phyloP scores from a whole-genome alignment of 1,140 invertebrate genomes.

The Pomacea maculata region DNA sequence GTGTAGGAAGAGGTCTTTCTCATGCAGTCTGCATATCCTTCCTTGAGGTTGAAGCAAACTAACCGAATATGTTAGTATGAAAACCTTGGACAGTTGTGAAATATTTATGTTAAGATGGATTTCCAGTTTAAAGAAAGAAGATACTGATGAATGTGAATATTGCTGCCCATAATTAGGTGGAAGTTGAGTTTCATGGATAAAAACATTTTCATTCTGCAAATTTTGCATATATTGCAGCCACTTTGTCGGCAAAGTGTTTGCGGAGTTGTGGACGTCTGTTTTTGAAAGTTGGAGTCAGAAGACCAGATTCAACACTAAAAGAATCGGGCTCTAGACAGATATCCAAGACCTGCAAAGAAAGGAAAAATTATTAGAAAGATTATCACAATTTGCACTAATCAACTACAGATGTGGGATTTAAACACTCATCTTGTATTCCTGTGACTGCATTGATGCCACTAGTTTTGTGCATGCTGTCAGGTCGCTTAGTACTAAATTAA shows the following conservation, averaged over 20 bases:
- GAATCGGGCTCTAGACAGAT: constrained; percentile 92
- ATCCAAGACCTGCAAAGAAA: constrained; percentile 83
- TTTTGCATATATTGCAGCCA: constrained; percentile 13
- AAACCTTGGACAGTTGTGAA: no score
- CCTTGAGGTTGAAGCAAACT: no score
- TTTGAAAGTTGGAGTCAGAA: constrained; percentile 96
- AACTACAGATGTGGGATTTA: neutral
- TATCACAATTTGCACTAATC: neutral
- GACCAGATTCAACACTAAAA: constrained; percentile 95
- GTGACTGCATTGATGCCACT: neutral
- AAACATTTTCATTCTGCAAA: neutral
- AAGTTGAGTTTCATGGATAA: no score
- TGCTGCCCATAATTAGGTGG: no score
- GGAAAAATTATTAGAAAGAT: constrained; percentile 34
- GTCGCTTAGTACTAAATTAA: neutral
- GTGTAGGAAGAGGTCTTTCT: no score
- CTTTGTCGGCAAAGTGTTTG: constrained; percentile 74
- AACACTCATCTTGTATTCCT: neutral
- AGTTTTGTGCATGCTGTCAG: neutral
- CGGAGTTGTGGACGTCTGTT: constrained; percentile 89
- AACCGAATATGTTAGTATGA: no score
- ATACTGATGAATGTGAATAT: no score
- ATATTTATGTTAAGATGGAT: no score
- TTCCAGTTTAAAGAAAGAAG: no score
- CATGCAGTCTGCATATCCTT: no score